Evolutionary conservation across 1,140 invertebrate genomes (phyloP), one percentile per base, ranked within the genome.

Genomic region (Papilio glaucus): DNA sequence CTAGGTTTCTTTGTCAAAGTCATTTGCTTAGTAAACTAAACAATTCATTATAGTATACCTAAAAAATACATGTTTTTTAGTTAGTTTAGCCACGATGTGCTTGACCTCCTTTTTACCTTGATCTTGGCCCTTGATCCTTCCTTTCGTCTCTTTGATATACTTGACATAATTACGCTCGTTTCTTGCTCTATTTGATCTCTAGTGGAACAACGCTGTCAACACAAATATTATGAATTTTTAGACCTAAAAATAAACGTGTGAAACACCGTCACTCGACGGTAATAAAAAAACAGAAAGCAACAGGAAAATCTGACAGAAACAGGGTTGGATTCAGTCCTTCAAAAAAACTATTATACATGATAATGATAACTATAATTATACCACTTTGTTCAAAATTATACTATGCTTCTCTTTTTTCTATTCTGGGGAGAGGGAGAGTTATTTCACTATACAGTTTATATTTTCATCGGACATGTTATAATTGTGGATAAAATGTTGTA

Each of bases 91-190:
- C 83, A 88, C 83, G 82, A 82, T 42, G 53, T 83, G 63, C 45
- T 75, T 79, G 83, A 88, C 83, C 82, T 83, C 76, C 38, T 83
- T 83, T 72, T 77, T 88, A 92, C 89, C 90, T 92, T 92, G 79
- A 91, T 89, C 81, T 90, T 92, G 78, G 85, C 73, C 78, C 80
- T 86, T 5, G 87, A 86, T 18, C 87, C 86, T 62, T 91, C 90
- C 73, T 82, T 85, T 79, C 85, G 86, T 77, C 89, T 83, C 71
- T 90, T 92, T 0, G 89, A 92, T 79, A 91, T 80, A 78, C 84
- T 91, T 0, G 90, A 88, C 90, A 92, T 92, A 68, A 15, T 79
- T 71, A 41, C 24, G 39, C 18, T 21, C 12, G 0, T 13, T 18
- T 42, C 24, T 68, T 37, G 42, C 29, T 53, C 42, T 69, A 38